phyloP scores from a whole-genome alignment of 2,113 vertebrate genomes.

The Heterochromis multidens region DNA sequence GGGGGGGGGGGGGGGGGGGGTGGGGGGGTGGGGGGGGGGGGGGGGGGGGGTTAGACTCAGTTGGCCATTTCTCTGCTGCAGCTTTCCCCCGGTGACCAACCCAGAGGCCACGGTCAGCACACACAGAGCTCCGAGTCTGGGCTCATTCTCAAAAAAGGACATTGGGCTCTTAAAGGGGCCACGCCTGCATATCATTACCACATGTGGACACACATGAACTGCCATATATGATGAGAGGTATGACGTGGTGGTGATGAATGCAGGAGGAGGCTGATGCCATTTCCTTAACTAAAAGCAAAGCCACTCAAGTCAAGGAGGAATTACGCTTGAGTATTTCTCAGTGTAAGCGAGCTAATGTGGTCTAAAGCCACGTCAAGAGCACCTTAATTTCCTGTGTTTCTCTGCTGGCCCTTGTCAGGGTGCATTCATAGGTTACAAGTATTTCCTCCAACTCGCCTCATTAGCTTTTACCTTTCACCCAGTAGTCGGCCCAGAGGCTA shows the following conservation, averaged over 20 bases:
- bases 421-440: slow-evolving; percentile 47
- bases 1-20: slow-evolving; percentile 1
- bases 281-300: not conserved
- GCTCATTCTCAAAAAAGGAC: slow-evolving; percentile 71
- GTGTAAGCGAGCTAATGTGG: not conserved
- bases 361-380: slow-evolving; percentile 25
- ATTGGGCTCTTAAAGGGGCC: slow-evolving; percentile 70
- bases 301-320: not conserved
- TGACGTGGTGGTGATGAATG: not conserved
- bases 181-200: slow-evolving; percentile 22
- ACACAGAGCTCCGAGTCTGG: slow-evolving; percentile 23
- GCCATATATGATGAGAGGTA: not conserved
- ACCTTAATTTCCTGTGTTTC: slow-evolving; percentile 48
- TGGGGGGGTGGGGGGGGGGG: slow-evolving; percentile 73
- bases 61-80: slow-evolving; percentile 42
- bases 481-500: slow-evolving; percentile 7
- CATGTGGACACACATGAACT: not conserved
- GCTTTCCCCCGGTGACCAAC: slow-evolving; percentile 25
- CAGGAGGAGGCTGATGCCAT: not conserved
- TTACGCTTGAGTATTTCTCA: not conserved
- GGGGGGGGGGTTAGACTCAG: slow-evolving; percentile 72
- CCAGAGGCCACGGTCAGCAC: slow-evolving; percentile 47
- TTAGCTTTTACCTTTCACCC: slow-evolving; percentile 65
- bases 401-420: slow-evolving; percentile 5
- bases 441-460: slow-evolving; percentile 43